phyloP scores from a whole-genome alignment of 2,113 vertebrate genomes.

The Electrona antarctica region DNA sequence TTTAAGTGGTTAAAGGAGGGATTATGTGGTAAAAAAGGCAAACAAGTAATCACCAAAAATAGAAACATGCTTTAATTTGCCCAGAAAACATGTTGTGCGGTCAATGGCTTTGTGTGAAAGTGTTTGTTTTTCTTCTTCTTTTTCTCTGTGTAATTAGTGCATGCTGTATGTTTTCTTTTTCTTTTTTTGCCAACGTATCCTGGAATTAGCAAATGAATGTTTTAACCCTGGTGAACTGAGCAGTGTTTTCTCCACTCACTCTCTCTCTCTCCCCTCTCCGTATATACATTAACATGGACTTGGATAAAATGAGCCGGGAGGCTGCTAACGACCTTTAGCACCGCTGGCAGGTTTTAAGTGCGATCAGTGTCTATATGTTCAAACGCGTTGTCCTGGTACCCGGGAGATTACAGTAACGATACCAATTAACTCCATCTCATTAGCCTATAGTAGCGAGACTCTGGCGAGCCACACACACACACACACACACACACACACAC shows the following conservation, averaged over 20 bases:
- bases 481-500: slow-evolving; percentile 32
- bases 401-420: slow-evolving; percentile 80
- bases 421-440: slow-evolving; percentile 84
- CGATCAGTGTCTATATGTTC: slow-evolving; percentile 76
- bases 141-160: slow-evolving; percentile 72
- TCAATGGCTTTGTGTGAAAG: slow-evolving; percentile 55
- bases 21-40: slow-evolving; percentile 49
- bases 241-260: slow-evolving; percentile 54
- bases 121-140: slow-evolving; percentile 62
- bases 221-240: slow-evolving; percentile 72
- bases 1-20: slow-evolving; percentile 23
- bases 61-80: slow-evolving; percentile 69
- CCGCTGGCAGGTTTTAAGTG: slow-evolving; percentile 75
- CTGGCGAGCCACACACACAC: slow-evolving; percentile 60
- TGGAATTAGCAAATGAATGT: slow-evolving; percentile 79
- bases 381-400: slow-evolving; percentile 73
- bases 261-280: slow-evolving; percentile 42
- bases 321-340: slow-evolving; percentile 79
- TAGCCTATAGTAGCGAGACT: slow-evolving; percentile 70
- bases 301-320: slow-evolving; percentile 63
- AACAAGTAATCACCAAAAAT: slow-evolving; percentile 33
- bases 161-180: slow-evolving; percentile 72
- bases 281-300: slow-evolving; percentile 54
- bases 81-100: slow-evolving; percentile 56
- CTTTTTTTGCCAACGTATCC: slow-evolving; percentile 76